Evolutionary conservation across 2,113 vertebrate species (phyloP).

Genomic region (Carassius carassius): DNA sequence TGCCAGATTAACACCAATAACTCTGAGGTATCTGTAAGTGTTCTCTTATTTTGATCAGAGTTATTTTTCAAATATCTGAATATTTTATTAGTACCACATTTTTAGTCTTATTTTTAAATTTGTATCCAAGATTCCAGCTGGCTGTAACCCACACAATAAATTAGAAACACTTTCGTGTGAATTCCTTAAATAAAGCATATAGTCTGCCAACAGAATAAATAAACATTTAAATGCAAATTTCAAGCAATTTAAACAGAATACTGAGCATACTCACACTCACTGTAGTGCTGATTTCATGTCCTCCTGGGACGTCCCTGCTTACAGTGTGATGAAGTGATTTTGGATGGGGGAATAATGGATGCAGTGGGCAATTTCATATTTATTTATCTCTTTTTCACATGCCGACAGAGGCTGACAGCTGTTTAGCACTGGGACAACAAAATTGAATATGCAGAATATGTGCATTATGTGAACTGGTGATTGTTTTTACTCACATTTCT

Average conservation of each 20-base stretch:
- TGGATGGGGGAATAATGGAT: background rate
- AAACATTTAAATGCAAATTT: conserved; percentile 6
- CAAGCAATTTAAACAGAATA: conserved; percentile 3
- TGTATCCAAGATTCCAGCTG: background rate
- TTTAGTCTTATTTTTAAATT: background rate
- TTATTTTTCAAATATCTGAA: background rate
- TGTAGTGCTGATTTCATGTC: conserved; percentile 1
- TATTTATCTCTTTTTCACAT: background rate
- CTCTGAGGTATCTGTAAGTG: too few relatives aligned
- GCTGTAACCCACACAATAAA: conserved; percentile 4
- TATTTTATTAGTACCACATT: background rate
- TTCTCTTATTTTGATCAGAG: background rate
- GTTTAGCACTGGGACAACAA: too few relatives aligned
- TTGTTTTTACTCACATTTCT: too few relatives aligned
- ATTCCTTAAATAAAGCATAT: background rate
- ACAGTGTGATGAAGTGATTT: conserved; percentile 5
- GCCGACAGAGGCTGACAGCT: background rate
- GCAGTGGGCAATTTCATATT: background rate
- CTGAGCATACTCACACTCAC: background rate
- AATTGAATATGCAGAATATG: background rate
- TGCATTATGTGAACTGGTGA: too few relatives aligned
- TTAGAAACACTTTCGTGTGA: background rate
- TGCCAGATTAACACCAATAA: too few relatives aligned
- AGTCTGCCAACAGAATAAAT: conserved; percentile 13
- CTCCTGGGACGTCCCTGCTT: background rate